Base-by-base conservation (phyloP, 2,113 vertebrate genomes). In the Pseudorectes ferrugineus region DNA sequence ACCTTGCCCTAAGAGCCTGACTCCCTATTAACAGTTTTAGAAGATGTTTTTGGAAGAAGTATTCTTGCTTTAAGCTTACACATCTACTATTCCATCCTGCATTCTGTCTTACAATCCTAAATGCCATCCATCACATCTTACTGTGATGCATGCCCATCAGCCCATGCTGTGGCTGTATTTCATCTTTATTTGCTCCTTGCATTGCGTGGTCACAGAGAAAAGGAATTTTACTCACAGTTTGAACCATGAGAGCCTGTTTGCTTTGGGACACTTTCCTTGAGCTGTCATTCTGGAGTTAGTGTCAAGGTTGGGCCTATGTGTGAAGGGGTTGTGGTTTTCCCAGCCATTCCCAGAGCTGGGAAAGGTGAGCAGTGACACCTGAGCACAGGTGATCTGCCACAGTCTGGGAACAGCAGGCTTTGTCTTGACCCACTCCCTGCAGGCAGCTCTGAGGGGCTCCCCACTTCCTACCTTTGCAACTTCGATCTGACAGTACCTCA, bases 171-270 rank as follows among this genome's bases (percentile, higher is more conserved):
- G 5, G 42, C 51, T 62, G 0, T 36, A 4, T 54, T 72, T 72
- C 5, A 8, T 40, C 80, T 83, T 29, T 18, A 22, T 67, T 66
- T 66, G 49, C 75, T 75, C 3, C 1, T 40, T 65, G 55, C 20
- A 6, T 58, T 36, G n/a, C 0, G 0, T 62, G 63, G 14, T 58
- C 1, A 0, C 29, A 43, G 40, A 51, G 48, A 28, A 75, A 36
- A 84, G 14, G 8, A 55, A 51, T 55, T 68, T 46, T 45, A 36
- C 43, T 72, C 26, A 13, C 7, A 14, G 0, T 68, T 3, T 29
- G 73, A 84, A 33, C 49, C 23, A 3, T 2, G 14, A 54, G 67
- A 71, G 28, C 42, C 71, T 49, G 10, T 89, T 91, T 83, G 72
- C 57, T 63, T 40, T 76, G 62, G 85, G 67, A 42, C 10, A 0